phyloP scores from a whole-genome alignment of 2,888 invertebrate genomes.

The Drosophila algonquin region DNA sequence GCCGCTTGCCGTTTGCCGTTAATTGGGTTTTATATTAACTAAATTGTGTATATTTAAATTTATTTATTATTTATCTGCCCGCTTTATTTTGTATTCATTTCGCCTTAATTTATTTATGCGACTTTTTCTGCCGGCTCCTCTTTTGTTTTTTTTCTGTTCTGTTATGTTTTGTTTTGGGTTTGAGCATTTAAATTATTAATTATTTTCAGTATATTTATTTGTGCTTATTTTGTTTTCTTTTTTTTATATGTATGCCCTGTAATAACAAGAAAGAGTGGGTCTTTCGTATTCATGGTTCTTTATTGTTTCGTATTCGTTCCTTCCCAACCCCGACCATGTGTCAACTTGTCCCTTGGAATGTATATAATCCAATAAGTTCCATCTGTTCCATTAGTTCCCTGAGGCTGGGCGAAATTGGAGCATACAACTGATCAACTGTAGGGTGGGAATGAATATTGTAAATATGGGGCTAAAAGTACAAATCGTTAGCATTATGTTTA shows the following conservation, averaged over 20 bases:
- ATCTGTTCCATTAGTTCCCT: too few relatives aligned
- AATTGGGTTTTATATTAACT: constrained; percentile 77
- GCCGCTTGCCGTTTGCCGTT: constrained; percentile 60
- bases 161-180: constrained; percentile 26
- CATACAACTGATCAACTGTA: too few relatives aligned
- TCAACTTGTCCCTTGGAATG: too few relatives aligned
- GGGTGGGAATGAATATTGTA: too few relatives aligned
- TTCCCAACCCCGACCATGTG: background rate
- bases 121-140: constrained; percentile 18
- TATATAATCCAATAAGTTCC: too few relatives aligned
- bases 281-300: background rate
- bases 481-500: too few relatives aligned
- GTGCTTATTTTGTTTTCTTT: constrained; percentile 15
- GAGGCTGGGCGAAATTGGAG: too few relatives aligned
- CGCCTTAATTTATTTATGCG: constrained; percentile 64
- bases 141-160: constrained; percentile 13
- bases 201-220: constrained; percentile 44
- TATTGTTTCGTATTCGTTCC: background rate
- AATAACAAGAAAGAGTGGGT: background rate
- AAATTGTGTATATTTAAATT: constrained; percentile 75
- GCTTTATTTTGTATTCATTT: constrained; percentile 61
- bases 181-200: constrained; percentile 70
- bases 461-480: too few relatives aligned
- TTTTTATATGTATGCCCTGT: background rate
- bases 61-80: constrained; percentile 71